Evolutionary conservation across 2,113 vertebrate species (phyloP), one percentile per base, ranked within the genome.

Genomic region (Pardalotus punctatus): DNA sequence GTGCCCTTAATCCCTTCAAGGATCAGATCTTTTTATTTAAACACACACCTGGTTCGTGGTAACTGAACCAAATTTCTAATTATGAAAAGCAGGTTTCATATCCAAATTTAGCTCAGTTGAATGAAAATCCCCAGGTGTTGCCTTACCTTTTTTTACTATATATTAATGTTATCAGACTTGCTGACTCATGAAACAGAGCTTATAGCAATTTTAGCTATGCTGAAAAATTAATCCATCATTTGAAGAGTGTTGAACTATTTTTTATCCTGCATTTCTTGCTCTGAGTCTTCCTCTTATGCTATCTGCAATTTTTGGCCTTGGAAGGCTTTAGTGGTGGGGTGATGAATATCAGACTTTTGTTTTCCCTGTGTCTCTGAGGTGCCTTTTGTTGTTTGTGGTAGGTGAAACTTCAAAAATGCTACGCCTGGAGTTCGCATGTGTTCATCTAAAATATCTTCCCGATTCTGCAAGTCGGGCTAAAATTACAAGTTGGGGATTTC

Each of bases 201-300:
- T 90, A 54, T 10, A 79, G 58, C 47, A 83, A 78, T 88, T 94
- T 86, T 83, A 86, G 72, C 74, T 83, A 60, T 48, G 53, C 67
- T 96, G 76, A 95, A 88, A 88, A 96, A 95, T 94, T 81, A 94
- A 94, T 83, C 79, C 88, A 67, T 84, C 90, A 81, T 83, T 94
- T 90, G 82, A 82, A 64, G 56, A 88, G 71, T 2, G 3, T 36
- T 57, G n/a, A 18, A 25, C 28, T 72, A 35, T 64, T 71, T 47
- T 90, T 93, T 67, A 74, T 71, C 79, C 64, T 69, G 31, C 22
- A 57, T 61, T 88, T 73, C 72, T 81, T 14, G 4, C 31, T 65
- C 43, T 65, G 56, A 86, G 60, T 74, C 25, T 38, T 57, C 23
- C 56, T 86, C 31, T 66, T 36, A 11, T 4, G 23, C 65, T 60